A percentile compares a stretch with the other conserved stretches of the same genome.
Evolutionary conservation across 92 coral and sea anemone genomes (phyloP).

Genomic region (Porites evermanni): DNA sequence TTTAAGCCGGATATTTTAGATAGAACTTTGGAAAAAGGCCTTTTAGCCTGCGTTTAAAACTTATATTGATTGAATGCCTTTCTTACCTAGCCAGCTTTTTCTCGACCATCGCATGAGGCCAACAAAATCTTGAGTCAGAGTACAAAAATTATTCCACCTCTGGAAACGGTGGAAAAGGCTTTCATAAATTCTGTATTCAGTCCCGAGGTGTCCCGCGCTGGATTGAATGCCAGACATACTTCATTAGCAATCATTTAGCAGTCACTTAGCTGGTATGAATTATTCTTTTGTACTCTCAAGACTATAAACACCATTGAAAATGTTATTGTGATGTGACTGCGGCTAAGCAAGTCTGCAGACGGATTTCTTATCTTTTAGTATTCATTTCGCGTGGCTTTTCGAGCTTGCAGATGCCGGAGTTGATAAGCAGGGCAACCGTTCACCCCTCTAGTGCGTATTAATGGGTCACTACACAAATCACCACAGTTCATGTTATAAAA

Average conservation of each 20-base stretch:
- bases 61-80: not conserved
- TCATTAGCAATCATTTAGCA: too few relatives aligned
- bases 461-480: not conserved
- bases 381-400: constrained; percentile 5
- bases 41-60: not conserved
- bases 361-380: constrained; percentile 12
- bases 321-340: constrained; percentile 10
- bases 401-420: constrained; percentile 43
- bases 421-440: constrained; percentile 42
- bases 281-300: constrained; percentile 25
- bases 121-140: not conserved
- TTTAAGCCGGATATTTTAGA: not conserved
- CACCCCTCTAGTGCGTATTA: not conserved
- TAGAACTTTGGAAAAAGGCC: not conserved
- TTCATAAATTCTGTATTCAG: not conserved
- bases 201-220: not conserved
- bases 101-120: not conserved
- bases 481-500: not conserved
- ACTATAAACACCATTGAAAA: constrained; percentile 30
- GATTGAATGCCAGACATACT: not conserved
- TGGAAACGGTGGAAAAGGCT: too few relatives aligned
- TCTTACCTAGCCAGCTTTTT: not conserved
- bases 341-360: constrained; percentile 25
- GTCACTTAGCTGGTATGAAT: not conserved
- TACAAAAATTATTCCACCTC: too few relatives aligned